Percentiles rank a stretch among this genome's conserved stretches.
These are phyloP conservation scores for Cantharis rufa DNA, from an alignment of 2,888 invertebrate genomes.

Conservation along the genomic window DNA sequence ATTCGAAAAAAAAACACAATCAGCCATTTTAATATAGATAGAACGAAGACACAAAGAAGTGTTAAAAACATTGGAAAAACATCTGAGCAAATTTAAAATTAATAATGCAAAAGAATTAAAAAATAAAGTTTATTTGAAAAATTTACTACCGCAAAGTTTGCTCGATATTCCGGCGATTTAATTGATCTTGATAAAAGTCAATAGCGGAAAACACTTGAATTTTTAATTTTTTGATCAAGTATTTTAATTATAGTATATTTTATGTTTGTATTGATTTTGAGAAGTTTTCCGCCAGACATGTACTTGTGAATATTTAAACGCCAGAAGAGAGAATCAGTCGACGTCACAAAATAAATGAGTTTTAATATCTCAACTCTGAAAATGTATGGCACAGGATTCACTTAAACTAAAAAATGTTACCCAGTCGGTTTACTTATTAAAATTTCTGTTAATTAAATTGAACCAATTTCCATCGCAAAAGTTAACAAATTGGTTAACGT, in stretches of 20 bases:
- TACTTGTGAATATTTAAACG: constrained; percentile 11
- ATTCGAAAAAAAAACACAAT: background rate
- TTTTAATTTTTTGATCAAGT: background rate
- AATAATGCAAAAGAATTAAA: background rate
- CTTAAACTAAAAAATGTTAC: background rate
- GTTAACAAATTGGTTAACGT: background rate
- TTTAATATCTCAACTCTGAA: background rate
- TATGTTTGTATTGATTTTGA: constrained; percentile 9
- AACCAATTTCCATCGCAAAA: background rate
- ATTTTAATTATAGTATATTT: background rate
- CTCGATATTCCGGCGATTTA: background rate
- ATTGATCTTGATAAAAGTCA: background rate
- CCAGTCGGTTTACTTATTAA: background rate
- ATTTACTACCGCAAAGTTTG: background rate
- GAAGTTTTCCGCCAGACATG: constrained; percentile 7
- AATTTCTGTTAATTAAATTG: background rate
- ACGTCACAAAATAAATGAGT: constrained; percentile 9
- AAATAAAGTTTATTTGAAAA: background rate
- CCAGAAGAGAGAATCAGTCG: constrained; percentile 3
- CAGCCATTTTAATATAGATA: background rate
- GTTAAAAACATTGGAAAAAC: background rate
- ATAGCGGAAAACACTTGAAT: background rate
- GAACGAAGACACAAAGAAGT: background rate
- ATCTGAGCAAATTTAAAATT: background rate
- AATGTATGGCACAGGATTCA: background rate